Conservation (phyloP, 2,888 invertebrate species). For the Ormia ochracea region DNA sequence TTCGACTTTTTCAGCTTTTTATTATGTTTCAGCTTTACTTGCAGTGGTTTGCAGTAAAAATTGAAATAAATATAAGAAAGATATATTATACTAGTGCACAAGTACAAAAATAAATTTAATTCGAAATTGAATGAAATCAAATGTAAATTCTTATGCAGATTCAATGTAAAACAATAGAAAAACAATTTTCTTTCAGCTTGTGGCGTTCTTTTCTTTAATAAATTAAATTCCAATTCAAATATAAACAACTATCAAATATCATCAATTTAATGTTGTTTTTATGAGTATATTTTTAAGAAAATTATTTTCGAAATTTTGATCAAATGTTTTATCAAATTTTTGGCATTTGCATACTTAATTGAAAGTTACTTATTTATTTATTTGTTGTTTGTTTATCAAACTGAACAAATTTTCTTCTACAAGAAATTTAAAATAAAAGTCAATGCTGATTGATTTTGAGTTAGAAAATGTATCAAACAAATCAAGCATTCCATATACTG, state of each 20-base stretch:
- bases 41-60: background rate
- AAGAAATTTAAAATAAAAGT: constrained; percentile 4
- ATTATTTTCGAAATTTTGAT: background rate
- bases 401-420: background rate
- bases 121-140: constrained; percentile 55
- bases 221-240: constrained; percentile 1
- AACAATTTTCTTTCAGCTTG: background rate
- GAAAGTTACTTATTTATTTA: constrained; percentile 27
- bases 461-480: background rate
- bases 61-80: constrained; percentile 7
- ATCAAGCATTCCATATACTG: background rate
- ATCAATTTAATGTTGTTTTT: constrained; percentile 6
- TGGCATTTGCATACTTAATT: constrained; percentile 36
- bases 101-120: constrained; percentile 49
- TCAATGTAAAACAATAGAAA: constrained; percentile 2
- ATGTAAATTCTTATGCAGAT: constrained; percentile 42
- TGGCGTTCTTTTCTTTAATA: background rate
- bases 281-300: background rate
- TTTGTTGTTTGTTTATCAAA: background rate
- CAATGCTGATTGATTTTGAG: background rate
- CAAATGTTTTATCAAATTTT: constrained; percentile 1
- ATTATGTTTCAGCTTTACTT: background rate
- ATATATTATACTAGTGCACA: no score
- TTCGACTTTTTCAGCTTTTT: constrained; percentile 11
- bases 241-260: background rate